Evolutionary conservation across 2,888 invertebrate genomes (phyloP).

Genomic region (Drosophila neonasuta): DNA sequence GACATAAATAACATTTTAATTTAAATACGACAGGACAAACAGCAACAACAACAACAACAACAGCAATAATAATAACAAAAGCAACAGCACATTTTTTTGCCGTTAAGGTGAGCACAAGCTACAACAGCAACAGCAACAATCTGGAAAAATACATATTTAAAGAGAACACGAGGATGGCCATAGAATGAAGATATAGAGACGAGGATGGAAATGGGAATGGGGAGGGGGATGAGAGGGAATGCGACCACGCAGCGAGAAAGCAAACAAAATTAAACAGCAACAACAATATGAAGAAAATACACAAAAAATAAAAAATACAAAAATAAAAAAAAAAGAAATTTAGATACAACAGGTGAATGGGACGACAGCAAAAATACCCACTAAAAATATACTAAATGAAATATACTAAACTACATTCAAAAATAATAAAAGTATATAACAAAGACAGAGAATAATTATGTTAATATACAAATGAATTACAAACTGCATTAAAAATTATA

Average conservation of each 20-base stretch:
- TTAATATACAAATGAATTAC: too few species aligned
- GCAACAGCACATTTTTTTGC: conserved; percentile 62
- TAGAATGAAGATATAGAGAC: neutral
- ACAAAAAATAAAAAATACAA: conserved; percentile 22
- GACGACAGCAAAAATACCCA: conserved; percentile 21
- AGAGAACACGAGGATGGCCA: conserved; percentile 40
- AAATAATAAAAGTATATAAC: too few species aligned
- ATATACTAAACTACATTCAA: neutral
- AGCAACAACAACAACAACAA: conserved; percentile 39
- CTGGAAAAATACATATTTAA: conserved; percentile 68
- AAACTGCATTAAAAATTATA: too few species aligned
- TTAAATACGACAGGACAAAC: conserved; percentile 73
- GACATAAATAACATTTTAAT: conserved; percentile 78
- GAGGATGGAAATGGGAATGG: neutral
- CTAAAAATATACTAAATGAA: neutral
- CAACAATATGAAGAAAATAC: conserved; percentile 43
- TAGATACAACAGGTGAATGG: neutral
- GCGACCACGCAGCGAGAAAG: conserved; percentile 53
- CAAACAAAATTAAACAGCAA: conserved; percentile 71
- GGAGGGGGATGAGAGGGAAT: neutral
- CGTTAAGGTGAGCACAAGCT: conserved; percentile 73
- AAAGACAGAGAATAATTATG: too few species aligned
- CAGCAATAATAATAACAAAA: conserved; percentile 40
- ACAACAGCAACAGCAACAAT: conserved; percentile 42
- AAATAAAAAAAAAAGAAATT: conserved; percentile 24